A percentile compares a stretch with the other conserved stretches of the same genome.
These are phyloP conservation scores for Boleophthalmus pectinirostris DNA, from an alignment of 2,113 vertebrate species.

Conservation along the genomic window DNA sequence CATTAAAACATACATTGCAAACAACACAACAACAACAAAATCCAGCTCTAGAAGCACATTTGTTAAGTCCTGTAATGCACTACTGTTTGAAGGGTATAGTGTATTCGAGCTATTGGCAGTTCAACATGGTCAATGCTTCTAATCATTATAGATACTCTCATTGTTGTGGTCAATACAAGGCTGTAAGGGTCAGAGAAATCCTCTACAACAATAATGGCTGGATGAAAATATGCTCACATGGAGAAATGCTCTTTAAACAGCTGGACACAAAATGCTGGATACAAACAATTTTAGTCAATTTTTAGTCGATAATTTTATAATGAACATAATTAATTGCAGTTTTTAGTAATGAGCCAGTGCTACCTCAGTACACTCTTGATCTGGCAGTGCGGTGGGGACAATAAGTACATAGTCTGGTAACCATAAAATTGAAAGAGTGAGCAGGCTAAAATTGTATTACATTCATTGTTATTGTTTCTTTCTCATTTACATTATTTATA, in stretches of 20 bases:
- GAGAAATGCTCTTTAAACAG: background rate
- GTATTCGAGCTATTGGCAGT: background rate
- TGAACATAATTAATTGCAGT: too few relatives aligned
- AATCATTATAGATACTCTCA: background rate
- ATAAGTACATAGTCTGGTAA: background rate
- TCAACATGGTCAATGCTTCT: background rate
- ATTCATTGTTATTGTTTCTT: background rate
- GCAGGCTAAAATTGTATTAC: background rate
- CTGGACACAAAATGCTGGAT: background rate
- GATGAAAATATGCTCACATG: background rate
- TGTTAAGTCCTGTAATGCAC: constrained; percentile 2
- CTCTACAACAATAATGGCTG: background rate
- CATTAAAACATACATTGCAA: too few relatives aligned
- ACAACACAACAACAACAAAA: too few relatives aligned
- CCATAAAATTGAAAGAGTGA: background rate
- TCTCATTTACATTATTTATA: background rate
- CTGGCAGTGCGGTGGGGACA: too few relatives aligned
- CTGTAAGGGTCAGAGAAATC: background rate
- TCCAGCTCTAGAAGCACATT: constrained; percentile 13
- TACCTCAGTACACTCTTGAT: too few relatives aligned
- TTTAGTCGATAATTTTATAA: too few relatives aligned
- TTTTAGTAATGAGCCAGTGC: background rate
- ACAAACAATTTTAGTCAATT: background rate
- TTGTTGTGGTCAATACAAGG: background rate
- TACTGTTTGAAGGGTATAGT: background rate